These are phyloP conservation scores for Heliangelus exortis DNA, from an alignment of 2,797 vertebrate genomes.

Conservation along the genomic window DNA sequence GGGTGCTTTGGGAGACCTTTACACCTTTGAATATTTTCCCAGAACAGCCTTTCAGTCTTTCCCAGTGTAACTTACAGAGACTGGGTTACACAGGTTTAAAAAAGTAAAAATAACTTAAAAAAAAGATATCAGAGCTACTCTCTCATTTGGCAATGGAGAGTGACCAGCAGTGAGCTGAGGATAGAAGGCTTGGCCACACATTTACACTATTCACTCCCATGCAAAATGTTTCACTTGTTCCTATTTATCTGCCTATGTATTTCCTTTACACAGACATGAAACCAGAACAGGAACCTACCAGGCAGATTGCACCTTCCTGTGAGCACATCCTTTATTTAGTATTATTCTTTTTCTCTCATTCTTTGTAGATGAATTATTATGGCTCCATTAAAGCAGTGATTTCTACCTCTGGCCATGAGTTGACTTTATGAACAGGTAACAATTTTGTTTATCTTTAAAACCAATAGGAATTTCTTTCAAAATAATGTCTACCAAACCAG, in stretches of 20 bases:
- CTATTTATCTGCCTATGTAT: neutral
- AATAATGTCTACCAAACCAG: neutral
- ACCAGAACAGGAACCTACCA: neutral
- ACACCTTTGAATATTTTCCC: neutral
- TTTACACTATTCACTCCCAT: neutral
- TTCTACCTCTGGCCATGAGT: constrained; percentile 81
- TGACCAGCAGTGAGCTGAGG: neutral
- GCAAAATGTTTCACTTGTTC: neutral
- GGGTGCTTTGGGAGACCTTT: neutral
- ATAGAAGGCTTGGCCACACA: neutral
- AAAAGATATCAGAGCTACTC: neutral
- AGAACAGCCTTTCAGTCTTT: constrained; percentile 56
- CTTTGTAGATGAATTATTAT: constrained; percentile 81
- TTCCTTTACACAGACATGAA: neutral
- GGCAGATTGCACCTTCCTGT: neutral
- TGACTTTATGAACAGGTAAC: constrained; percentile 78
- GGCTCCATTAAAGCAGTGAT: constrained; percentile 77
- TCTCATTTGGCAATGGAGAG: neutral
- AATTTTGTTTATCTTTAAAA: neutral
- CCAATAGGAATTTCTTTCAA: neutral
- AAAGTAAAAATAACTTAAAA: neutral
- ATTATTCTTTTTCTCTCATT: neutral
- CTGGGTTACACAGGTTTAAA: constrained; percentile 79
- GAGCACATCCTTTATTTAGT: neutral
- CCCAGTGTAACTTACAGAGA: constrained; percentile 78